Percentiles rank a stretch among this genome's conserved stretches.
Evolutionary conservation across 1,140 invertebrate species (phyloP).

Genomic region (Ceratina australensis): DNA sequence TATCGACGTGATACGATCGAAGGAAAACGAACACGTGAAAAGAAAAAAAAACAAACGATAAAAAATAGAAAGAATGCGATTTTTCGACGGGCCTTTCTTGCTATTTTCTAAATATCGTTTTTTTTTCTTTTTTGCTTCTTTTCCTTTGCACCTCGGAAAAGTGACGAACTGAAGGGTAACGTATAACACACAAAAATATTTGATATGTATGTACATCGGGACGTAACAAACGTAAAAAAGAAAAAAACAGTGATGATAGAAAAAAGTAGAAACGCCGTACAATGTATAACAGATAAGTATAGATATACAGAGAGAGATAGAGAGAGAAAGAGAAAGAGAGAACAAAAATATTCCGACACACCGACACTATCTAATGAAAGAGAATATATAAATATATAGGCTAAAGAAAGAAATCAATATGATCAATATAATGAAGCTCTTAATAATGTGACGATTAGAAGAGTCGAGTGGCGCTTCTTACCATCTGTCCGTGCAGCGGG

Average conservation of each 20-base stretch:
- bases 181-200: neutral
- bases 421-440: slow-evolving; percentile 74
- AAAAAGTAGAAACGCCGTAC: neutral
- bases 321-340: slow-evolving; percentile 3
- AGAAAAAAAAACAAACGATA: slow-evolving; percentile 38
- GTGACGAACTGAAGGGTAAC: neutral
- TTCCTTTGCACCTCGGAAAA: neutral
- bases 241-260: neutral
- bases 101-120: neutral
- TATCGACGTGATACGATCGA: slow-evolving; percentile 33
- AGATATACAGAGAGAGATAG: slow-evolving; percentile 48
- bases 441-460: slow-evolving; percentile 74
- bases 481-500: slow-evolving; percentile 79
- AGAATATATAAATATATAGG: slow-evolving; percentile 25
- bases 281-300: neutral
- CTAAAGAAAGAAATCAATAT: slow-evolving; percentile 68
- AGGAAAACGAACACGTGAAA: slow-evolving; percentile 26
- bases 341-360: slow-evolving; percentile 69
- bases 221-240: neutral
- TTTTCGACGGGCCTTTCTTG: neutral
- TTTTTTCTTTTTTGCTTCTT: slow-evolving; percentile 11
- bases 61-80: neutral
- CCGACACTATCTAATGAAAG: slow-evolving; percentile 69
- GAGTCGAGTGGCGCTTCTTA: slow-evolving; percentile 78
- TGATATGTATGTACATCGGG: neutral